These are phyloP conservation scores for Halcyon smyrnensis DNA, from an alignment of 2,797 vertebrate genomes.

Conservation along the genomic window DNA sequence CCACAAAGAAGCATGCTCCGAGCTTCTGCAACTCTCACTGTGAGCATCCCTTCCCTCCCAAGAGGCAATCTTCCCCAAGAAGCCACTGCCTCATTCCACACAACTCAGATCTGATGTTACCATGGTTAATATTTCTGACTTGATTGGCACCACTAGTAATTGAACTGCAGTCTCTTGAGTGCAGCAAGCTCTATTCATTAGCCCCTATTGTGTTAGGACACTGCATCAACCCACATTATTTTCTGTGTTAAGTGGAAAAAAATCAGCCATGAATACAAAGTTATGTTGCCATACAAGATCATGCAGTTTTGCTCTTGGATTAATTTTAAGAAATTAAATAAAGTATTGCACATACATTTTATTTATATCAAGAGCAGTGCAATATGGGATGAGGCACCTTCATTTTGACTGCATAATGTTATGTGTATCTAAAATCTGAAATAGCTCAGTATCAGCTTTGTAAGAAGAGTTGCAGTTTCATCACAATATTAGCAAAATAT, in stretches of 20 bases:
- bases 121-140: conserved; percentile 69
- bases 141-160: conserved; percentile 70
- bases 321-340: conserved; percentile 45
- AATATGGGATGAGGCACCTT: conserved; percentile 56
- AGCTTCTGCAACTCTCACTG: background rate
- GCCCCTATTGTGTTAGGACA: conserved; percentile 64
- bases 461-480: conserved; percentile 4
- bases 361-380: conserved; percentile 35
- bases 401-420: conserved; percentile 17
- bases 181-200: conserved; percentile 66
- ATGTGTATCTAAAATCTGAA: background rate
- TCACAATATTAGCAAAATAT: background rate
- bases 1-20: background rate
- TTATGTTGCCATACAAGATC: conserved; percentile 43
- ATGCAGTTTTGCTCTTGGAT: conserved; percentile 16
- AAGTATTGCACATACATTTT: conserved; percentile 33
- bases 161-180: conserved; percentile 64
- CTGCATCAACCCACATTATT: conserved; percentile 53
- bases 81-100: background rate
- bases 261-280: conserved; percentile 55
- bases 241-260: conserved; percentile 18
- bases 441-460: conserved; percentile 7
- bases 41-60: background rate
- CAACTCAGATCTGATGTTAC: conserved; percentile 57
- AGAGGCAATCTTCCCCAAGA: background rate